Evolutionary conservation across 2,113 vertebrate genomes (phyloP), one percentile per base, ranked within the genome.

Genomic region (Menidia beryllina): DNA sequence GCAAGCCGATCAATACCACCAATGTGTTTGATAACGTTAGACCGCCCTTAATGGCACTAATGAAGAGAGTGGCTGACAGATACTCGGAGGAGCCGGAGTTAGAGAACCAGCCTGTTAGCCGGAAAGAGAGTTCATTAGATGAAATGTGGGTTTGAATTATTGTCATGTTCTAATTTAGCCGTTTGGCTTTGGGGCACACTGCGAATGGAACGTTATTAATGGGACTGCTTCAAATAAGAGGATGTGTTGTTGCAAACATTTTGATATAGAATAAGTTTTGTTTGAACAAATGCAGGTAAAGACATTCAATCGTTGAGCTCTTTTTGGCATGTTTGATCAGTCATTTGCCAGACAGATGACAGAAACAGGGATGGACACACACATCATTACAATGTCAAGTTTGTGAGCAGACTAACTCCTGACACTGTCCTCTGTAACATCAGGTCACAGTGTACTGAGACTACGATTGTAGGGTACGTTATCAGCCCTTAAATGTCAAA

Each of bases 31-130:
- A 90, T 88, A 75, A 88, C 86, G 80, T 91, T 86, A 91, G 45
- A 59, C 48, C 12, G 3, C 11, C 58, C 54, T 85, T 88, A 91
- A 86, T 84, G 80, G 78, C 80, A 65, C 83, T 89, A 91, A 91
- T 91, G 85, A 91, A 91, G 88, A 89, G 89, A 84, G 81, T 24
- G 68, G 74, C 51, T 64, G 83, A 86, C 69, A 79, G 69, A 72
- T 59, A 69, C 74, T 61, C 24, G 26, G 65, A 39, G 39, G 75
- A 69, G 63, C 61, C 79, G 39, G 17, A 53, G 78, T 72, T 71
- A 58, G 36, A 58, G 12, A 23, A 59, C 20, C 45, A 79, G 66
- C 73, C 54, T 82, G 66, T 77, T 60, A 77, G 54, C 34, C n/a
- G 57, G 62, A 52, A 17, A 64, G 48, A 19, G 38, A 50, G 23